Evolutionary conservation across 2,797 vertebrate species (phyloP).

Genomic region (Geotrypetes seraphini): DNA sequence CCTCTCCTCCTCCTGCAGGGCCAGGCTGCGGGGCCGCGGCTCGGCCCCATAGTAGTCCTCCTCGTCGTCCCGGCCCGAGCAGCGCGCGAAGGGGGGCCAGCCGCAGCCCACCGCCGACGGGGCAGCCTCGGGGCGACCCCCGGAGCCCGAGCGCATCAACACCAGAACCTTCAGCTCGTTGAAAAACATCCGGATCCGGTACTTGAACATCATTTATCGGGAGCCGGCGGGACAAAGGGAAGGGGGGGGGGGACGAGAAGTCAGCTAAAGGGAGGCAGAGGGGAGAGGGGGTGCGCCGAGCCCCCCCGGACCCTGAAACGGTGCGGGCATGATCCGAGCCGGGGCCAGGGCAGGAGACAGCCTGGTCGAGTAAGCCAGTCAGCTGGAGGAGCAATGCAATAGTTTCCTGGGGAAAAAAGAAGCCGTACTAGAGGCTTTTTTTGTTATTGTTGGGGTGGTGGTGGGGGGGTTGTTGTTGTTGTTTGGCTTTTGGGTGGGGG

Average conservation of each 20-base stretch:
- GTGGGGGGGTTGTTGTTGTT: no score
- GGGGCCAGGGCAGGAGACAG: slow-evolving; percentile 3
- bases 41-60: slow-evolving; percentile 85
- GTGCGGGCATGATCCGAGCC: background rate
- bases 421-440: no score
- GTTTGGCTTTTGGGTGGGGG: no score
- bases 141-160: slow-evolving; percentile 80
- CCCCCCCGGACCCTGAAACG: no score
- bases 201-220: slow-evolving; percentile 83
- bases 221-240: slow-evolving; percentile 1
- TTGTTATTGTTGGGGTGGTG: no score
- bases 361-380: slow-evolving; percentile 11
- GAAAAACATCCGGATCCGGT: slow-evolving; percentile 93
- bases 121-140: slow-evolving; percentile 70
- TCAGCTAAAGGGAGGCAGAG: background rate
- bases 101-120: slow-evolving; percentile 79
- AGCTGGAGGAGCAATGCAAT: no score
- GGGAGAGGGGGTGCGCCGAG: slow-evolving; percentile 1
- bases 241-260: background rate
- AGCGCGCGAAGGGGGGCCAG: slow-evolving; percentile 82
- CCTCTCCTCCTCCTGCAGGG: slow-evolving; percentile 71
- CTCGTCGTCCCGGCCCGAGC: slow-evolving; percentile 75
- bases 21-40: slow-evolving; percentile 69
- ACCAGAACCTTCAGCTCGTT: slow-evolving; percentile 92
- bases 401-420: no score